Base-by-base conservation (phyloP, 2,888 invertebrate species). In the Melieria omissa region DNA sequence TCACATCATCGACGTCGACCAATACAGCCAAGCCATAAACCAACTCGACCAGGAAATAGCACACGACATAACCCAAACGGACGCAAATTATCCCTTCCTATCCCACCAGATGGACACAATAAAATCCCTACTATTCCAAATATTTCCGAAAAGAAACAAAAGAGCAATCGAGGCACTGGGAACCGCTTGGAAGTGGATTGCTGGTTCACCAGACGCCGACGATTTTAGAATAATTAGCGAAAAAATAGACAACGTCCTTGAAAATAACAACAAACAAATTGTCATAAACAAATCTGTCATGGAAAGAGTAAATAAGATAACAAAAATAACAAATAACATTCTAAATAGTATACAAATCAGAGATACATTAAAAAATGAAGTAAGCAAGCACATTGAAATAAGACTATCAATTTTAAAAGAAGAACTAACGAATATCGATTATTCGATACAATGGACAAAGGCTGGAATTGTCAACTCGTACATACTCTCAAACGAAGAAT, bases 381-480 rank as follows among this genome's bases (percentile, higher is more conserved):
- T 67, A 60, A n/a, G 65, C 52, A 41, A 62, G 10, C 70, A 67
- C 52, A 52, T 71, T 12, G 58, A 76, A 54, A 73, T 64, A 12
- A 76, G 70, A 70, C 46, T 73, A 52, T 63, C 66, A 62, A 9
- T 77, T 10, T 69, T 76, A 4, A 72, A 73, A 49, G 73, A 74
- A 65, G 72, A 73, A 65, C 62, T 74, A 54, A 47, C 49, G 16
- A 77, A 71, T 12, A 67, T 63, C 16, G 73, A 57, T 42, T 72
- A 74, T 10, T 67, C 71, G 5, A 73, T 76, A 16, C 70, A 75
- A 54, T 77, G 75, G 75, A 67, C 73, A 4, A 76, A 70, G 61
- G 46, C 61, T 5, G 47, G 66, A 9, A 65, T 75, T 14, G 57
- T 76, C 44, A 78, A 75, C 54, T 69, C 69, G 1, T 66, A 72